A percentile compares a stretch with the other conserved stretches of the same genome.
Evolutionary conservation across 1,140 invertebrate species (phyloP).

Genomic region (Drosophila sturtevanti): DNA sequence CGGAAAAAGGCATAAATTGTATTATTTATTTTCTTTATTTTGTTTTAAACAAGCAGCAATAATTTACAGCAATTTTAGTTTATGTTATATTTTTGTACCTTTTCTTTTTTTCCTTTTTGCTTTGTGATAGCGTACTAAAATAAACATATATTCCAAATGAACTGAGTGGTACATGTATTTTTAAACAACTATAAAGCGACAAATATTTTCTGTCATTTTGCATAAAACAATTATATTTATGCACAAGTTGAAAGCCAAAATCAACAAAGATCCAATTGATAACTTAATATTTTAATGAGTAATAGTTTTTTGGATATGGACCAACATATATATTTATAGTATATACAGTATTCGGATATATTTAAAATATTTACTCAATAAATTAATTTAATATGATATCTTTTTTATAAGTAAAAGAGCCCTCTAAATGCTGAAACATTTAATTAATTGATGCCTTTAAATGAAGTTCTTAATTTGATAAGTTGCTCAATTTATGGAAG

Average conservation of each 20-base stretch:
- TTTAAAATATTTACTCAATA: background rate
- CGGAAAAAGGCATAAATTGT: background rate
- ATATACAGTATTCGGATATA: background rate
- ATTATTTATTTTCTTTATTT: background rate
- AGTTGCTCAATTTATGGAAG: no score
- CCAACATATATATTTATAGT: background rate
- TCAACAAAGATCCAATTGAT: slow-evolving; percentile 3
- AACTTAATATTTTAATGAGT: background rate
- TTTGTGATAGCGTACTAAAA: slow-evolving; percentile 11
- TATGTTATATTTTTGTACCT: slow-evolving; percentile 15
- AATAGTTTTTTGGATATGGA: background rate
- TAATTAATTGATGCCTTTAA: no score
- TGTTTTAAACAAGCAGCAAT: slow-evolving; percentile 11
- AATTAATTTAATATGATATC: no score
- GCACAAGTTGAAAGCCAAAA: slow-evolving; percentile 1
- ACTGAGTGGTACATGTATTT: slow-evolving; percentile 3
- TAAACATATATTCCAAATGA: slow-evolving; percentile 10
- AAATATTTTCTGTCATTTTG: slow-evolving; percentile 12
- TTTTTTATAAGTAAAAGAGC: no score
- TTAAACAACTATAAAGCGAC: slow-evolving; percentile 13
- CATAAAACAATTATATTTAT: slow-evolving; percentile 17
- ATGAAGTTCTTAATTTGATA: no score
- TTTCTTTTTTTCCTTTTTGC: no score
- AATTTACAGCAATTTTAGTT: slow-evolving; percentile 15
- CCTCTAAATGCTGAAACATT: no score